phyloP scores from a whole-genome alignment of 1,140 invertebrate genomes.

The Gonatopus flavifemur region DNA sequence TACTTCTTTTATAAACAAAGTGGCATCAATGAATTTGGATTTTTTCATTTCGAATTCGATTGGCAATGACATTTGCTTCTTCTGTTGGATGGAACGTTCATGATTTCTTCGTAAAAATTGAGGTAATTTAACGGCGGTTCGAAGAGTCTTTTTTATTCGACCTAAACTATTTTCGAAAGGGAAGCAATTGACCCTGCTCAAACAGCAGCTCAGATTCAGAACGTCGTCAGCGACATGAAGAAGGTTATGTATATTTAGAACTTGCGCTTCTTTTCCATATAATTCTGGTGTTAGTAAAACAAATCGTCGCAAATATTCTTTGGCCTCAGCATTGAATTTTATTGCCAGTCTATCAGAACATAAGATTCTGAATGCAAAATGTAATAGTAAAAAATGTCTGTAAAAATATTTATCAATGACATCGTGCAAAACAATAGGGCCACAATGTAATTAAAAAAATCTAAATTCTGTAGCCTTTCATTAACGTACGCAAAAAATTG shows the following conservation, averaged over 20 bases:
- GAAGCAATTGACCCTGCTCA: not conserved
- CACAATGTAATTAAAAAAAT: constrained; percentile 1
- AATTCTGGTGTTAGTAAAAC: not conserved
- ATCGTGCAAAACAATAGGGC: not conserved
- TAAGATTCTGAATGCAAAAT: not conserved
- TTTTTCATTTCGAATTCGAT: too few relatives aligned
- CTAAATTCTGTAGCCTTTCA: too few relatives aligned
- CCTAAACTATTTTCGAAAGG: not conserved
- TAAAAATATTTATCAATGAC: not conserved
- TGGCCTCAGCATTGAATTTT: not conserved
- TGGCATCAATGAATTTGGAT: too few relatives aligned
- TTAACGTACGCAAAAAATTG: not conserved
- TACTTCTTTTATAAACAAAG: too few relatives aligned
- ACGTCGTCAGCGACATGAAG: not conserved
- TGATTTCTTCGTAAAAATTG: too few relatives aligned
- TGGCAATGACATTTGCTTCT: too few relatives aligned
- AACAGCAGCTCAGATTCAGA: not conserved
- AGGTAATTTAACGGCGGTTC: too few relatives aligned
- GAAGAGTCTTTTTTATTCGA: too few relatives aligned
- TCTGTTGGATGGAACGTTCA: too few relatives aligned
- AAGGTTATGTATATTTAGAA: not conserved
- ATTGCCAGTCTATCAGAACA: not conserved
- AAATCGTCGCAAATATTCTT: not conserved
- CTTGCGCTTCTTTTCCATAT: not conserved
- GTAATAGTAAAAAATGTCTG: not conserved